Evolutionary conservation across 1,140 invertebrate species (phyloP).

Genomic region (Zaprionus kolodkinae): DNA sequence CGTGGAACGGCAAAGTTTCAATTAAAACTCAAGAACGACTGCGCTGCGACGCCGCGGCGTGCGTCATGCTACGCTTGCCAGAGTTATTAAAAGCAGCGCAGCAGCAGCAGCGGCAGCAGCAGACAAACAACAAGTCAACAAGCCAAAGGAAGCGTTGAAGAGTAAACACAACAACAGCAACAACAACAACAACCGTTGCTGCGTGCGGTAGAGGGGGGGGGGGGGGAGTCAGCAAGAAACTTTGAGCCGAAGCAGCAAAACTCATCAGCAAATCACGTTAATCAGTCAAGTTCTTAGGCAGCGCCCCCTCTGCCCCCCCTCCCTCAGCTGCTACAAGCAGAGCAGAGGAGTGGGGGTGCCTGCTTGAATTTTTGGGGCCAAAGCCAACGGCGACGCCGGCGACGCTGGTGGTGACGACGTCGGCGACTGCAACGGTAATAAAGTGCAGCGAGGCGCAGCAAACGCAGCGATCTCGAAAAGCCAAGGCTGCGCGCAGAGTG

Average conservation of each 20-base stretch:
- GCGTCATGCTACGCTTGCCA: slow-evolving; percentile 62
- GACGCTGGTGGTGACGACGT: neutral
- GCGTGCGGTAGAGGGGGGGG: neutral
- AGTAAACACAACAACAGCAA: slow-evolving; percentile 45
- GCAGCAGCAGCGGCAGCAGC: slow-evolving; percentile 29
- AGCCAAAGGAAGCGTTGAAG: slow-evolving; percentile 53
- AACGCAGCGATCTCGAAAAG: slow-evolving; percentile 15
- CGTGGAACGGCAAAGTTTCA: slow-evolving; percentile 66
- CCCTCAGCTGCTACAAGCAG: neutral
- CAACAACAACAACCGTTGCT: neutral
- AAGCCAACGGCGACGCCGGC: slow-evolving; percentile 28
- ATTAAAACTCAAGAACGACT: slow-evolving; percentile 60
- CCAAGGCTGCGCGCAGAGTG: neutral
- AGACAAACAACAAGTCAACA: slow-evolving; percentile 47
- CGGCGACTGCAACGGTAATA: slow-evolving; percentile 47
- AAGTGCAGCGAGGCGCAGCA: slow-evolving; percentile 51
- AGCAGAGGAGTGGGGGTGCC: neutral
- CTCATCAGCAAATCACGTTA: slow-evolving; percentile 68
- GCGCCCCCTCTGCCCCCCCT: neutral
- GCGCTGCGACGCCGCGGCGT: slow-evolving; percentile 31
- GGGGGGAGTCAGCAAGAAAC: slow-evolving; percentile 16
- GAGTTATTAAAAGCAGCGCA: slow-evolving; percentile 59
- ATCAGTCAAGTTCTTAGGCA: slow-evolving; percentile 51
- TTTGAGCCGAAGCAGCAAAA: slow-evolving; percentile 43
- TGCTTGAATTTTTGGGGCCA: slow-evolving; percentile 41